These are phyloP conservation scores for Dynastes maya DNA, from an alignment of 2,888 invertebrate species.

Conservation along the genomic window DNA sequence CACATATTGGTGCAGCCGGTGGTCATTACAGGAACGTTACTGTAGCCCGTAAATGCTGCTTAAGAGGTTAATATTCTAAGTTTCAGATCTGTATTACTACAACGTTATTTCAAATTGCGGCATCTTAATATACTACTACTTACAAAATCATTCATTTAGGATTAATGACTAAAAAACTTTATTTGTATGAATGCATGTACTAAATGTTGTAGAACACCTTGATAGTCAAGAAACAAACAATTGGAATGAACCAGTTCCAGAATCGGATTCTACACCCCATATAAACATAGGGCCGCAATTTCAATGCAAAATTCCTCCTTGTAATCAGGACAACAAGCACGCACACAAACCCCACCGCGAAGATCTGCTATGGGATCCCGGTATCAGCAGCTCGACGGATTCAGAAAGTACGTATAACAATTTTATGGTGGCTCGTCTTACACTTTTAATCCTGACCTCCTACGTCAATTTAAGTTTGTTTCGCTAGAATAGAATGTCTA, in stretches of 20 bases:
- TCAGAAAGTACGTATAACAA: slow-evolving; percentile 78
- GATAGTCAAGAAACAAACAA: slow-evolving; percentile 62
- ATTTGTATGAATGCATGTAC: slow-evolving; percentile 32
- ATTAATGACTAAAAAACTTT: slow-evolving; percentile 3
- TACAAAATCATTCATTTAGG: not conserved
- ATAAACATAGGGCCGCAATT: slow-evolving; percentile 91
- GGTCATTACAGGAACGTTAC: too few species aligned
- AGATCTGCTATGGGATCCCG: slow-evolving; percentile 91
- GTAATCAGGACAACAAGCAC: slow-evolving; percentile 69
- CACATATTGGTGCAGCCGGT: too few species aligned
- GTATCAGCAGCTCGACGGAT: slow-evolving; percentile 81
- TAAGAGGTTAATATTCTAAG: too few species aligned
- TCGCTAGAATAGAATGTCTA: not conserved
- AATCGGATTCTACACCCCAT: slow-evolving; percentile 78
- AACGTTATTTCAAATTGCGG: too few species aligned
- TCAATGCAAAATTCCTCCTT: slow-evolving; percentile 86
- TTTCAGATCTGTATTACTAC: too few species aligned
- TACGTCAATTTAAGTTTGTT: slow-evolving; percentile 8
- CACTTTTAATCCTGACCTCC: not conserved
- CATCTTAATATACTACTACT: too few species aligned
- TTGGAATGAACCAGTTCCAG: slow-evolving; percentile 68
- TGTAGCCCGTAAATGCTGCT: too few species aligned
- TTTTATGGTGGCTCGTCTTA: not conserved
- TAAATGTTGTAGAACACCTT: slow-evolving; percentile 45
- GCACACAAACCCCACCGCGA: slow-evolving; percentile 75